Conservation (phyloP, 1,140 invertebrate genomes). For the Ceratina japonica region DNA sequence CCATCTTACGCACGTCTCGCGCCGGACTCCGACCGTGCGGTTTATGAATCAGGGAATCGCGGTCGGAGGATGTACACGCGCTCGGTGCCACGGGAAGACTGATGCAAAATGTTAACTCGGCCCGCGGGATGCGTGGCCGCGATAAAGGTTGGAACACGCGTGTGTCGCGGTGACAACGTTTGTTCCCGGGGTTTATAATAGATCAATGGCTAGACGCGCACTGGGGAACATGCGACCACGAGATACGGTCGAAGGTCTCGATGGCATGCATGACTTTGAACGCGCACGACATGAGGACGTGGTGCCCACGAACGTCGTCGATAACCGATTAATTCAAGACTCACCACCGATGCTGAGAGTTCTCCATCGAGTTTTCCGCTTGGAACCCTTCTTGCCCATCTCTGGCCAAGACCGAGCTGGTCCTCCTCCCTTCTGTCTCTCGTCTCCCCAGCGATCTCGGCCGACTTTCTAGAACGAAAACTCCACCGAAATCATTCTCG, state of each 20-base stretch:
- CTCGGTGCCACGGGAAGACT: not conserved
- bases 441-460: conserved; percentile 49
- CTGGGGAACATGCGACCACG: conserved; percentile 2
- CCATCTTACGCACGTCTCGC: not conserved
- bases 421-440: conserved; percentile 47
- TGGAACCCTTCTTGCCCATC: conserved; percentile 80
- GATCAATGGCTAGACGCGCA: conserved; percentile 10
- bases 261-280: not conserved
- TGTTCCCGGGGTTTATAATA: conserved; percentile 3
- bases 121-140: too few species aligned
- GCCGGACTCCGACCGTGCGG: too few species aligned
- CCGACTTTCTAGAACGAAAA: conserved; percentile 53
- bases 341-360: conserved; percentile 78
- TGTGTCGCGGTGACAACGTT: not conserved
- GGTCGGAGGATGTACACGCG: not conserved
- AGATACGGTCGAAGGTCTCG: not conserved
- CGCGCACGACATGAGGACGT: not conserved
- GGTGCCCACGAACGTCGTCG: not conserved
- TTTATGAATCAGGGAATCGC: too few species aligned
- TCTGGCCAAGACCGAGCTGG: conserved; percentile 62
- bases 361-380: conserved; percentile 79
- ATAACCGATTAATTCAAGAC: conserved; percentile 45
- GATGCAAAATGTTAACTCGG: not conserved
- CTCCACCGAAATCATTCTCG: conserved; percentile 48
- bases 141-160: not conserved